Percentiles rank a stretch among this genome's conserved stretches.
Conservation (phyloP, 2,113 vertebrate species). For the Patagioenas fasciata region DNA sequence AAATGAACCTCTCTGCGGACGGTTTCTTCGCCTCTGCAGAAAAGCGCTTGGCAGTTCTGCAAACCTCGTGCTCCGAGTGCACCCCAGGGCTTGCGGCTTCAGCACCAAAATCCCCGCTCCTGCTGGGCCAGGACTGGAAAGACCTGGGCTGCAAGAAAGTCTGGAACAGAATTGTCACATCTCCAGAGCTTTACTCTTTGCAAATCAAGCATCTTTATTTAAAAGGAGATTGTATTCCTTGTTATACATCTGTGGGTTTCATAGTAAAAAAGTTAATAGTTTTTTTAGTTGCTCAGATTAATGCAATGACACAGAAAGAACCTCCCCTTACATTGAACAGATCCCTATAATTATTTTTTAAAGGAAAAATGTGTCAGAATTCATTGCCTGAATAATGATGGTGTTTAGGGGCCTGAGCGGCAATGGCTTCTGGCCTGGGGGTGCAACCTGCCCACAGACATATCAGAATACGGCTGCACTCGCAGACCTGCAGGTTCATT, state of each 20-base stretch:
- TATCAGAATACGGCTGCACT: not conserved
- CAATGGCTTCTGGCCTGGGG: not conserved
- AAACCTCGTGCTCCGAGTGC: not conserved
- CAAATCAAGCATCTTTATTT: not conserved
- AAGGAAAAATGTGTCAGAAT: not conserved
- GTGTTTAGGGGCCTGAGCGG: fast-evolving
- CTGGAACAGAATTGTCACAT: not conserved
- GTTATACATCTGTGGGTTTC: not conserved
- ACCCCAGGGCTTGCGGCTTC: not conserved
- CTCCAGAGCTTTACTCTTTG: not conserved
- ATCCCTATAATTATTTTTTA: not conserved
- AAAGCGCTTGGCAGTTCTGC: not conserved
- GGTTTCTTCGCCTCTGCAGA: not conserved
- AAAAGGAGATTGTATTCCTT: not conserved
- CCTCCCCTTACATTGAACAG: not conserved
- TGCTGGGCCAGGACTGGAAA: not conserved
- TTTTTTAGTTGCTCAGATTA: not conserved
- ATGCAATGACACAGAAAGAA: not conserved
- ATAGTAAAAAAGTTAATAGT: too few relatives aligned
- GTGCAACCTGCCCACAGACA: fast-evolving
- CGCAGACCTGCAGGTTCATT: not conserved
- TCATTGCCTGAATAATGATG: not conserved
- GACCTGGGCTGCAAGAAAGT: not conserved
- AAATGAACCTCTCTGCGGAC: fast-evolving
- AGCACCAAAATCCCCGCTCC: fast-evolving